Evolutionary conservation across 2,797 vertebrate genomes (phyloP).

Genomic region (Rhadinocentrus ornatus): DNA sequence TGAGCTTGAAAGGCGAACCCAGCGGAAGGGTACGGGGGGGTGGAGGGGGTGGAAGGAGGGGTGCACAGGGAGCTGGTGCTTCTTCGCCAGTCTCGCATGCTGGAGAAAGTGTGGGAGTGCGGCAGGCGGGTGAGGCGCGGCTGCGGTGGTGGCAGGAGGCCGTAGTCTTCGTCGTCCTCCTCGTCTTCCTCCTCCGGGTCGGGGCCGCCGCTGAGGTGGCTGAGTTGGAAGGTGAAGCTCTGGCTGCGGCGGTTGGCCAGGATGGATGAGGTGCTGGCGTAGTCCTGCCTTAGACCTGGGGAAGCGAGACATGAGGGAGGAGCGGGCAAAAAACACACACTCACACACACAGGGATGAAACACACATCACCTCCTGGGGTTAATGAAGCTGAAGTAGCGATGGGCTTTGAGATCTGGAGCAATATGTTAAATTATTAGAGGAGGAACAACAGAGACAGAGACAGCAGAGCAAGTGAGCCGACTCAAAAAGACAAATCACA

Average conservation of each 20-base stretch:
- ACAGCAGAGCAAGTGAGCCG: constrained; percentile 7
- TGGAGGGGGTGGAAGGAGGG: constrained; percentile 83
- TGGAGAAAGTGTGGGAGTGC: constrained; percentile 94
- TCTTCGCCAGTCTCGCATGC: constrained; percentile 89
- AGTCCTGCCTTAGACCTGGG: constrained; percentile 94
- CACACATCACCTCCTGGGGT: constrained; percentile 71
- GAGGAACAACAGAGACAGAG: constrained; percentile 37
- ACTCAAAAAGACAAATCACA: not conserved
- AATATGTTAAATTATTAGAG: constrained; percentile 69
- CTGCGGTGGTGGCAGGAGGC: constrained; percentile 88
- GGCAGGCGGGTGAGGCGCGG: constrained; percentile 88
- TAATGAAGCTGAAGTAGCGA: constrained; percentile 82
- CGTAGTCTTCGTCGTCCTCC: constrained; percentile 90
- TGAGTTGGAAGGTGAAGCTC: constrained; percentile 83
- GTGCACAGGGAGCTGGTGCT: constrained; percentile 85
- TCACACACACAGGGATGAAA: constrained; percentile 20
- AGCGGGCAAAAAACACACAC: constrained; percentile 8
- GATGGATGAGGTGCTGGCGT: constrained; percentile 85
- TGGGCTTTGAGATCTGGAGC: constrained; percentile 77
- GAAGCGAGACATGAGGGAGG: constrained; percentile 50
- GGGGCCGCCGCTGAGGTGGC: constrained; percentile 80
- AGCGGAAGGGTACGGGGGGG: constrained; percentile 83
- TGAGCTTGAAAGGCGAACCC: constrained; percentile 79
- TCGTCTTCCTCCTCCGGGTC: constrained; percentile 87
- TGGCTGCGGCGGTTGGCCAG: constrained; percentile 87